A percentile compares a stretch with the other conserved stretches of the same genome.
Conservation (phyloP, 2,113 vertebrate species). For the Pyxicephalus adspersus region DNA sequence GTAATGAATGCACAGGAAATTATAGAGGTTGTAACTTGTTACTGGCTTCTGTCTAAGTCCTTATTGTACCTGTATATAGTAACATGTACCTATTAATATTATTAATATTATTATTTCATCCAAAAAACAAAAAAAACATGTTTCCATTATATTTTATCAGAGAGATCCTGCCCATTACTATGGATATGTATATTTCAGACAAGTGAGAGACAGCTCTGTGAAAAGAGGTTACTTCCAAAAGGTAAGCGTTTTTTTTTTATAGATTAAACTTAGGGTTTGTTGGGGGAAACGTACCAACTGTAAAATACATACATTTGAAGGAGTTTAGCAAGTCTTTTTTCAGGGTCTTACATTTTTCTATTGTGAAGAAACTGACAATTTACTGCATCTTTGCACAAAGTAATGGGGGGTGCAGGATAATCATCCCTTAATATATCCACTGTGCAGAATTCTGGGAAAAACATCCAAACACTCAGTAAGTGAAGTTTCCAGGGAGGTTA, state of each 20-base stretch:
- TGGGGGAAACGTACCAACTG: not conserved
- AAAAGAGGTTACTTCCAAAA: slow-evolving; percentile 97
- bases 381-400: not conserved
- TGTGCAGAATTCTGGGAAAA: too few relatives aligned
- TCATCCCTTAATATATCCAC: too few relatives aligned
- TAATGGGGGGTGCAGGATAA: too few relatives aligned
- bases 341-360: not conserved
- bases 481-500: too few relatives aligned
- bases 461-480: too few relatives aligned
- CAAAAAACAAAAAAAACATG: not conserved
- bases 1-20: too few relatives aligned
- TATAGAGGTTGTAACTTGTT: not conserved
- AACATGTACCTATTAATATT: not conserved
- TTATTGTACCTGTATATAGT: not conserved
- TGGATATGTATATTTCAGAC: slow-evolving; percentile 92
- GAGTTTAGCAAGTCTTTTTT: not conserved
- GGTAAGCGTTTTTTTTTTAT: slow-evolving; percentile 70
- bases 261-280: not conserved
- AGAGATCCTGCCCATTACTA: slow-evolving; percentile 86
- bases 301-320: not conserved
- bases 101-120: not conserved
- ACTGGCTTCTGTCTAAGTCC: not conserved
- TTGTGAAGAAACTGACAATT: not conserved
- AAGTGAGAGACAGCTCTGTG: slow-evolving; percentile 90
- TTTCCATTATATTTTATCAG: slow-evolving; percentile 66